Evolutionary conservation across 2,797 vertebrate species (phyloP).

Genomic region (Mormyrops attenuatus): DNA sequence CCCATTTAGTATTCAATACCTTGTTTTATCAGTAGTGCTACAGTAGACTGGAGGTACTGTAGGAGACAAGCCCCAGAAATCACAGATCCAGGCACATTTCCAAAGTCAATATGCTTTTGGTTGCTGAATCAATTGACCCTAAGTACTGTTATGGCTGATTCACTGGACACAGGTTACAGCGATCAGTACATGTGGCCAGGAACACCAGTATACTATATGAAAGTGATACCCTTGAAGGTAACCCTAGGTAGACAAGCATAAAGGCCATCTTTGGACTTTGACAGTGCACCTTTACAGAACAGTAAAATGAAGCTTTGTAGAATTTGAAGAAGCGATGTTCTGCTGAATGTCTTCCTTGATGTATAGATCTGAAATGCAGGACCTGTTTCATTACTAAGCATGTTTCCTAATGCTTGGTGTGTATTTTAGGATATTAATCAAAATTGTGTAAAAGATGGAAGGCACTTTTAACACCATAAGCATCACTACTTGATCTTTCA

Average conservation of each 20-base stretch:
- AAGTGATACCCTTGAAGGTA: neutral
- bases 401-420: neutral
- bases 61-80: slow-evolving; percentile 1
- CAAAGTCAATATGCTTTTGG: neutral
- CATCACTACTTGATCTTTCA: neutral
- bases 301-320: neutral
- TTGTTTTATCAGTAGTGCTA: neutral
- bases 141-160: neutral
- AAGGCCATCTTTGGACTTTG: neutral
- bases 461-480: neutral
- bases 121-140: neutral
- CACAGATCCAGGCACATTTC: neutral
- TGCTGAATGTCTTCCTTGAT: neutral
- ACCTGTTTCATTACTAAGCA: neutral
- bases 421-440: neutral
- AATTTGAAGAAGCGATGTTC: neutral
- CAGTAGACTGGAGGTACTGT: neutral
- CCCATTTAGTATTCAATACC: neutral
- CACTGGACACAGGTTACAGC: neutral
- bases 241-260: neutral
- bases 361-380: neutral
- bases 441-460: neutral
- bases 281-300: neutral
- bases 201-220: neutral
- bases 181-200: neutral